These are phyloP conservation scores for Pachycephus smyrnensis DNA, from an alignment of 2,888 invertebrate genomes.

Conservation along the genomic window DNA sequence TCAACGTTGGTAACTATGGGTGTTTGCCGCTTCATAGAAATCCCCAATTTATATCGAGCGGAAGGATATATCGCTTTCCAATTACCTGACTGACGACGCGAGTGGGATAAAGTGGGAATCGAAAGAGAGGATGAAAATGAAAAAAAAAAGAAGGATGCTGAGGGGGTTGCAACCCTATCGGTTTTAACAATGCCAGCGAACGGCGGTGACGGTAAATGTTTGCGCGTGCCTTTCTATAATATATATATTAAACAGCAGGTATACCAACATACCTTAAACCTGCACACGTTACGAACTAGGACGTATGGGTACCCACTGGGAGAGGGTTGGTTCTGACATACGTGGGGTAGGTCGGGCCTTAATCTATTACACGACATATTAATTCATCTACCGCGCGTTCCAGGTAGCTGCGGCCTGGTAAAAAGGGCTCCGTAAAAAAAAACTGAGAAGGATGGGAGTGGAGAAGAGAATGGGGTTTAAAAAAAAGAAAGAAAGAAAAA, in stretches of 20 bases:
- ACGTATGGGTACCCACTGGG: slow-evolving; percentile 7
- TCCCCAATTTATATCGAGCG: slow-evolving; percentile 20
- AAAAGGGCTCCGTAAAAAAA: slow-evolving; percentile 24
- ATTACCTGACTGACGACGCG: slow-evolving; percentile 32
- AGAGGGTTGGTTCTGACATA: slow-evolving; percentile 37
- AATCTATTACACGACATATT: slow-evolving; percentile 58
- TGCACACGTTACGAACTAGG: no score
- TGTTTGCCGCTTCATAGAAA: slow-evolving; percentile 8
- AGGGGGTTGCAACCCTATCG: slow-evolving; percentile 42
- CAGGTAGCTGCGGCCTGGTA: slow-evolving; percentile 42
- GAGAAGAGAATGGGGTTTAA: slow-evolving; percentile 24
- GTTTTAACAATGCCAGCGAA: slow-evolving; percentile 28
- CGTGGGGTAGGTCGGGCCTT: slow-evolving; percentile 41
- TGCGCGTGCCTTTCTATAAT: slow-evolving; percentile 31
- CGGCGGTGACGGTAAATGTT: slow-evolving; percentile 25
- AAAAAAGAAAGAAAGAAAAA: slow-evolving; percentile 19
- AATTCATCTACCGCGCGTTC: slow-evolving; percentile 46
- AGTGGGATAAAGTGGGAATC: not conserved
- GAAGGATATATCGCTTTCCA: slow-evolving; percentile 46
- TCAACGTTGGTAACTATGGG: no score
- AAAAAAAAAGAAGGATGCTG: slow-evolving; percentile 22
- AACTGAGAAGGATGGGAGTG: not conserved
- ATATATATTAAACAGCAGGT: no score
- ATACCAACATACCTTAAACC: no score
- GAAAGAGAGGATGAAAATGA: slow-evolving; percentile 5